A percentile compares a stretch with the other conserved stretches of the same genome.
Evolutionary conservation across 2,888 invertebrate species (phyloP).

Genomic region (Tricholauxania praeusta): DNA sequence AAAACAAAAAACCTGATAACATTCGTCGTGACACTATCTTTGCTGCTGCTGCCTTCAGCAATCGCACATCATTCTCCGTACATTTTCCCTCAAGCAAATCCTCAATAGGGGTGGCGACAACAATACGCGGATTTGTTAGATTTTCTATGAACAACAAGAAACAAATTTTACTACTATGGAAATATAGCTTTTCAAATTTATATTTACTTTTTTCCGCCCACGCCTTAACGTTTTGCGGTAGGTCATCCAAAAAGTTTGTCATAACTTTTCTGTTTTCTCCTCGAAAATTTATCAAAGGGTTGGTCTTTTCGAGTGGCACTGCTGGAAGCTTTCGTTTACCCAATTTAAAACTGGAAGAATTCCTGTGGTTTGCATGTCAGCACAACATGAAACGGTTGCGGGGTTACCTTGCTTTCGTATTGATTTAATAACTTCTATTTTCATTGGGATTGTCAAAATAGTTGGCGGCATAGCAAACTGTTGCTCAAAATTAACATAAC

Average conservation of each 20-base stretch:
- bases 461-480: too few species aligned
- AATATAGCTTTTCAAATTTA: background rate
- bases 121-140: slow-evolving; percentile 44
- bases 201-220: slow-evolving; percentile 56
- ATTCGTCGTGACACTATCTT: slow-evolving; percentile 57
- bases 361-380: slow-evolving; percentile 23
- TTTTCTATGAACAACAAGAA: slow-evolving; percentile 51
- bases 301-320: background rate
- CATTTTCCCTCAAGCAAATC: slow-evolving; percentile 55
- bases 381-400: slow-evolving; percentile 36
- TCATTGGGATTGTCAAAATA: background rate
- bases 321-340: background rate
- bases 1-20: slow-evolving; percentile 38
- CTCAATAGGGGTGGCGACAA: slow-evolving; percentile 51
- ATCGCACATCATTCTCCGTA: slow-evolving; percentile 59
- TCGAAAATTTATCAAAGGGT: slow-evolving; percentile 2
- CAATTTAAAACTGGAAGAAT: background rate
- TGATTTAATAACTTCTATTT: slow-evolving; percentile 31
- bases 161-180: background rate
- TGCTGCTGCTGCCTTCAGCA: slow-evolving; percentile 63
- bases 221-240: slow-evolving; percentile 54
- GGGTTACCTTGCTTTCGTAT: slow-evolving; percentile 34
- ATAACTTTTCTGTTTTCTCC: slow-evolving; percentile 42
- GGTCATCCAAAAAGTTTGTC: slow-evolving; percentile 58
- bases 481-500: too few species aligned